Conservation (phyloP, 2,113 vertebrate genomes). For the Podilymbus podiceps region DNA sequence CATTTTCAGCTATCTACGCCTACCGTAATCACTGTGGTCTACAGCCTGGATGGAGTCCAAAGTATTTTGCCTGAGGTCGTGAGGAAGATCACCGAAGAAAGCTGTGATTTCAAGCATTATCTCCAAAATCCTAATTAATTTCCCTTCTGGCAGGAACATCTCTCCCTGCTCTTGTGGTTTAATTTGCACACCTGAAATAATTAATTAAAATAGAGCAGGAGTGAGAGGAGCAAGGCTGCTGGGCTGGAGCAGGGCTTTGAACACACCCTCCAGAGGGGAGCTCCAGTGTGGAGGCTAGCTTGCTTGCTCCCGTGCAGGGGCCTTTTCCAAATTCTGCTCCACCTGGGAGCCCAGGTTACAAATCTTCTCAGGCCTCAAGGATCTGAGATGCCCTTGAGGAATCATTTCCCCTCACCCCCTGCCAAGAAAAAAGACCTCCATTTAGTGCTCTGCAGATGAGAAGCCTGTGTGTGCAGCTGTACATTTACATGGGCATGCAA, state of each 20-base stretch:
- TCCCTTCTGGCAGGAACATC: not conserved
- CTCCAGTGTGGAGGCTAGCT: not conserved
- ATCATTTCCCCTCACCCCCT: not conserved
- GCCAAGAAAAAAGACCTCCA: not conserved
- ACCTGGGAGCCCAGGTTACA: not conserved
- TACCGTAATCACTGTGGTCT: not conserved
- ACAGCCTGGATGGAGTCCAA: constrained; percentile 20
- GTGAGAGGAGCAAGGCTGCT: not conserved
- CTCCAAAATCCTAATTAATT: constrained; percentile 43
- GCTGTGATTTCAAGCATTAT: constrained; percentile 35
- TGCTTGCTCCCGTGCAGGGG: accelerated
- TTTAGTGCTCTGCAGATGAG: not conserved
- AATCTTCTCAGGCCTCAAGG: not conserved
- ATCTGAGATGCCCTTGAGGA: not conserved
- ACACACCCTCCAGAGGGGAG: not conserved
- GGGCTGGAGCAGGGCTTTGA: not conserved
- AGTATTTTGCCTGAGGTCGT: not conserved
- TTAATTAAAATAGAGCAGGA: constrained; percentile 24
- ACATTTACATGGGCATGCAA: not conserved
- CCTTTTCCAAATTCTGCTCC: not conserved
- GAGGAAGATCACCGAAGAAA: constrained; percentile 25
- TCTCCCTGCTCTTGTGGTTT: constrained; percentile 31
- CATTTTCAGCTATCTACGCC: not conserved
- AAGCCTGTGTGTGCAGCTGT: not conserved
- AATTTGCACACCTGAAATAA: constrained; percentile 49